Base-by-base conservation (phyloP, 2,797 vertebrate genomes). In the Corythornis leucogaster region DNA sequence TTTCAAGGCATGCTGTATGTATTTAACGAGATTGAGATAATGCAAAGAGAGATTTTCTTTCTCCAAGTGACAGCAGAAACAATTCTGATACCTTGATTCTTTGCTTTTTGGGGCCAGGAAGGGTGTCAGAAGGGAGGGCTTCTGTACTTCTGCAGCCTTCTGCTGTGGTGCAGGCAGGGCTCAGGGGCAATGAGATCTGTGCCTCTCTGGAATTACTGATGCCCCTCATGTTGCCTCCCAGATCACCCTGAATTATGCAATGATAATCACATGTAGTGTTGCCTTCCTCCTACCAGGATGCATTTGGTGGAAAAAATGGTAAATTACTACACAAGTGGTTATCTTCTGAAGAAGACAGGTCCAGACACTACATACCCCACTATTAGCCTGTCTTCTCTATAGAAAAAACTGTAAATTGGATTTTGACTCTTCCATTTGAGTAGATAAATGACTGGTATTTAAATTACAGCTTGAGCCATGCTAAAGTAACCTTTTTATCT, bases 1-100 rank as follows among this genome's bases (percentile, higher is more conserved):
- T 86, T 87, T 85, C 38, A 73, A 61, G 73, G 77, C 21, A 1
- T 3, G 7, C 18, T 2, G 2, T 48, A 15, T 73, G 63, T 26
- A 80, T 54, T 87, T 66, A 67, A 71, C 68, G 80, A 69, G 20
- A 68, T 20, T 68, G 33, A 14, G 96, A 97, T 96, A 97, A 96
- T 4, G 1, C n/a, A 21, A 63, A 67, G 24, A 30, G 9, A 8
- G 31, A 31, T 80, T 90, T 93, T 85, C 61, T 67, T 69, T 78
- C 69, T 81, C 8, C 4, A 51, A 62, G 69, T 53, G 71, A 71
- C 69, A 91, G 85, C 64, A 94, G 85, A 73, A 95, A 92, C 81
- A 92, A 94, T 80, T 35, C 35, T 30, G 53, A 62, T 80, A 61
- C 63, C 63, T 92, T 83, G 59, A 74, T 87, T 89, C 66, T 92